Evolutionary conservation across 1,140 invertebrate genomes (phyloP), one percentile per base, ranked within the genome.

Genomic region (Cydia splendana): DNA sequence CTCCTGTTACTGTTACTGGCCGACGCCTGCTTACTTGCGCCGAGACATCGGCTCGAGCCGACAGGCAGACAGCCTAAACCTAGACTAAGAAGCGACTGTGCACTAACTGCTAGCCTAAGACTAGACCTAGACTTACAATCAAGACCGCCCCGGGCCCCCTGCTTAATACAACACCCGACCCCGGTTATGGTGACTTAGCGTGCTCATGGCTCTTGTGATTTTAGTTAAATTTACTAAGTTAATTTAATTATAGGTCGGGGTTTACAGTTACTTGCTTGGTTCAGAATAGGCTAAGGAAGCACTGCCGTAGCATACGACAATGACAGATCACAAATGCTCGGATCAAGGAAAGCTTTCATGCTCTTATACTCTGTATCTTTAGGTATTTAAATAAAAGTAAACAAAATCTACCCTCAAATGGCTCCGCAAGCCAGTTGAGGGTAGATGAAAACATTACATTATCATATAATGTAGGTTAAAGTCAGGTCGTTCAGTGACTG

Each of bases 201-300:
- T 85, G 86, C 76, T 79, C 74, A 82, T 38, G 65, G 77, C 28
- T 51, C 83, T 85, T 87, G 86, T 88, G 87, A 90, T 89, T 87
- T 87, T 90, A 91, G 87, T 88, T 87, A 85, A 88, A 87, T 87
- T 84, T 83, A 86, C 84, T 80, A 74, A 75, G 79, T 81, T 81
- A 80, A 20, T 65, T 62, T 73, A 77, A 38, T 67, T n/a, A 34
- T 71, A 71, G 38, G 34, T 69, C 34, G 24, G 65, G 30, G 4
- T 69, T 42, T 38, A n/a, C 30, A 71, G 67, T 71, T 71, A 38
- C 67, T 71, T 71, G 34, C 4, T 38, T 12, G 67, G 34, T 38
- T 71, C n/a, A 15, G 9, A 12, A 71, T 38, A 42, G 7, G 30
- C n/a, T 71, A 69, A 38, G 65, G 28, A 38, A 71, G 34, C 67